Evolutionary conservation across 2,113 vertebrate genomes (phyloP).

Genomic region (Alces alces): DNA sequence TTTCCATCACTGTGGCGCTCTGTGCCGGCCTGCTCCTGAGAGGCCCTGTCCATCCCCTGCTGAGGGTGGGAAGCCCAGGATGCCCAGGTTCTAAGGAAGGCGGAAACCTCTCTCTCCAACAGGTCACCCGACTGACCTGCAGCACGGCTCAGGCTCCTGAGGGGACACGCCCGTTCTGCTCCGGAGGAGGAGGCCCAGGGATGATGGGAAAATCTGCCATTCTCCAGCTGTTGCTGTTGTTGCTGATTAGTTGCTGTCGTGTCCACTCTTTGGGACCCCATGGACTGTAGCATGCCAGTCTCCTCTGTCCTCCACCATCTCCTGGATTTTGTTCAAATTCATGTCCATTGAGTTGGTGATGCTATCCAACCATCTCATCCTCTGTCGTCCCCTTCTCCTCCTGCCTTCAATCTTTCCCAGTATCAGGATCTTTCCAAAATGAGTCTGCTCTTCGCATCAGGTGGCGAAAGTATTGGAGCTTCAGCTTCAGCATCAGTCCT

Average conservation of each 20-base stretch:
- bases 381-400: neutral
- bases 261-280: neutral
- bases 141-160: neutral
- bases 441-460: neutral
- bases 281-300: neutral
- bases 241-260: neutral
- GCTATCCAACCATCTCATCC: neutral
- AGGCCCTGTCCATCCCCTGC: neutral
- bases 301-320: neutral
- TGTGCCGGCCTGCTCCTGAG: neutral
- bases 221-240: neutral
- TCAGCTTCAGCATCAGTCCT: neutral
- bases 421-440: neutral
- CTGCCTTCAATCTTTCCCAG: neutral
- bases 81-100: too few species aligned
- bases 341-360: neutral
- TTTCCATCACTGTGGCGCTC: neutral
- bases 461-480: neutral
- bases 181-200: neutral
- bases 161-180: neutral
- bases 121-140: neutral
- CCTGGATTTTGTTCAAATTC: neutral
- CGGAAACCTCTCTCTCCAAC: neutral
- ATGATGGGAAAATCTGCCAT: fast-evolving
- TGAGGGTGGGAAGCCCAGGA: neutral